These are phyloP conservation scores for Nycticebus coucang DNA, from an alignment of 2,113 vertebrate genomes.

Conservation along the genomic window DNA sequence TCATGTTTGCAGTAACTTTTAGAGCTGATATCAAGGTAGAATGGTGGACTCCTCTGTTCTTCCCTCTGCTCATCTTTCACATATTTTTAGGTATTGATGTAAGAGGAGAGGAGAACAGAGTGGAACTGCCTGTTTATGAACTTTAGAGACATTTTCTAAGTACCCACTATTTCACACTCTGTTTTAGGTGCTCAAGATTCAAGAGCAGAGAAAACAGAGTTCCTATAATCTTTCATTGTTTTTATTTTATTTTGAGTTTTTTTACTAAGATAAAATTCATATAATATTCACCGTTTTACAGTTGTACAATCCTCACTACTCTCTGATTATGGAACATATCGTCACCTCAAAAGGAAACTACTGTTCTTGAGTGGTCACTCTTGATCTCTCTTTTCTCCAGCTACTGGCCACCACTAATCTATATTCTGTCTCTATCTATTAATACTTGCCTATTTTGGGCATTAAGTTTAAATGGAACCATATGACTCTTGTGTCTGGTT, in stretches of 20 bases:
- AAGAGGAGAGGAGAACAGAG: neutral
- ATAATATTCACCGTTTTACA: neutral
- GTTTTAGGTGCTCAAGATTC: neutral
- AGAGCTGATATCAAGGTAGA: neutral
- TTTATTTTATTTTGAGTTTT: slow-evolving; percentile 33
- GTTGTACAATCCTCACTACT: neutral
- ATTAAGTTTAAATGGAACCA: neutral
- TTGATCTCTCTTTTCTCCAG: neutral
- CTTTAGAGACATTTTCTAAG: neutral
- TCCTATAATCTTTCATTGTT: neutral
- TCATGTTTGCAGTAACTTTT: neutral
- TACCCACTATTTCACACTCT: neutral
- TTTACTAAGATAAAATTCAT: neutral
- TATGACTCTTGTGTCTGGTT: neutral
- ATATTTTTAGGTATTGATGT: neutral
- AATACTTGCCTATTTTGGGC: neutral
- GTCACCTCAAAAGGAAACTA: neutral
- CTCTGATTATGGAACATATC: neutral
- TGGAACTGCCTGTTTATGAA: neutral
- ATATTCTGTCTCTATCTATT: neutral
- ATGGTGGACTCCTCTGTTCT: neutral
- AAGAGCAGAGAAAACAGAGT: neutral
- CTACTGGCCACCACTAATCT: neutral
- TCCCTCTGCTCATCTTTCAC: neutral
- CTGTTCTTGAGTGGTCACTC: neutral